A percentile compares a stretch with the other conserved stretches of the same genome.
Conservation (phyloP, 37 sponge, comb jelly and placozoan species). For the Halisarca cf. caerulea region DNA sequence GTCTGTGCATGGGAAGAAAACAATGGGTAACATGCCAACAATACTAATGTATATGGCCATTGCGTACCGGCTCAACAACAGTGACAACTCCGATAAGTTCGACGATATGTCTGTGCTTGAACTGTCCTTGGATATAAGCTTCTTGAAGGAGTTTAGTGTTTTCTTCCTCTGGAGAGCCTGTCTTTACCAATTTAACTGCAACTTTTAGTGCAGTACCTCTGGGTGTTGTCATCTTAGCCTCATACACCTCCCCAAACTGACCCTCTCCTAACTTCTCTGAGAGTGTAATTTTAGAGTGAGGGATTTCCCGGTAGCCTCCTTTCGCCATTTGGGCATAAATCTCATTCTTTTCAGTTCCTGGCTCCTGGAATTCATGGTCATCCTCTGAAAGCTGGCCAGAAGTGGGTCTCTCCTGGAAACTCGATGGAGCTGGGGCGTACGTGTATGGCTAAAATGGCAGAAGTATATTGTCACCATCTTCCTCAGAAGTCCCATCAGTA, state of each 20-base stretch:
- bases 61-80: not conserved
- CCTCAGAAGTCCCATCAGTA: too few species aligned
- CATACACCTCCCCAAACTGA: slow-evolving; percentile 26
- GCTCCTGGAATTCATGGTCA: too few species aligned
- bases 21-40: too few species aligned
- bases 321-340: not conserved
- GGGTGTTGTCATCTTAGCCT: not conserved
- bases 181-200: slow-evolving; percentile 13
- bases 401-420: too few species aligned
- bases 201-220: not conserved
- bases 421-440: too few species aligned
- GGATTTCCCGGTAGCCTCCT: not conserved
- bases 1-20: not conserved
- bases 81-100: slow-evolving; percentile 1
- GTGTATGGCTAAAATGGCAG: too few species aligned
- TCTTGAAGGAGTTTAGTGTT: slow-evolving; percentile 1
- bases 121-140: not conserved
- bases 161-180: not conserved
- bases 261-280: slow-evolving; percentile 10
- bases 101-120: slow-evolving; percentile 26
- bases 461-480: too few species aligned
- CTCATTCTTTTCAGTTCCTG: not conserved
- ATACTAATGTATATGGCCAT: too few species aligned
- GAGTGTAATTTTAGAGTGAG: not conserved
- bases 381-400: too few species aligned